A percentile compares a stretch with the other conserved stretches of the same genome.
These are phyloP conservation scores for Syngnathus scovelli DNA, from an alignment of 2,113 vertebrate species.

Conservation along the genomic window DNA sequence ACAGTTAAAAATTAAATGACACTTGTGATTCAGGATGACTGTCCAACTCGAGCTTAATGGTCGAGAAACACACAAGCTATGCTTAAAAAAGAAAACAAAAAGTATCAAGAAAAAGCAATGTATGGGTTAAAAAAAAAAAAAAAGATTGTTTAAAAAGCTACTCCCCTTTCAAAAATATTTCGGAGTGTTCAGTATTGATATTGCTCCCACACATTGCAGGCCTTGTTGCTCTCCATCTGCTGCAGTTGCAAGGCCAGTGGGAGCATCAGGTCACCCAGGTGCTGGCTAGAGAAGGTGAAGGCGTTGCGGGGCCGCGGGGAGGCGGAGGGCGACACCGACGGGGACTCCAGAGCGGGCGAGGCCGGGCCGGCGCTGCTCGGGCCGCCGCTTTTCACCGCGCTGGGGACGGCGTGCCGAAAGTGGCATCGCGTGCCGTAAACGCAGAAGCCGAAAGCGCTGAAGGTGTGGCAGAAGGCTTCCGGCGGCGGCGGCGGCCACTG, in stretches of 20 bases:
- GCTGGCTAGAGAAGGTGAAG: slow-evolving; percentile 71
- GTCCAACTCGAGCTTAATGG: slow-evolving; percentile 8
- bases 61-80: slow-evolving; percentile 18
- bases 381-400: slow-evolving; percentile 23
- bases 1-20: slow-evolving; percentile 37
- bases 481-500: no score
- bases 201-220: slow-evolving; percentile 40
- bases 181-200: slow-evolving; percentile 6
- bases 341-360: slow-evolving; percentile 20
- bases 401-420: slow-evolving; percentile 70
- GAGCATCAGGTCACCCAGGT: slow-evolving; percentile 69
- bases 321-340: slow-evolving; percentile 40
- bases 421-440: slow-evolving; percentile 72
- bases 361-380: slow-evolving; percentile 21
- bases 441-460: slow-evolving; percentile 71
- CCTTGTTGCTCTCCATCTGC: slow-evolving; percentile 60
- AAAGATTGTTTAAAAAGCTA: not conserved
- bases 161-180: not conserved
- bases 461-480: slow-evolving; percentile 67
- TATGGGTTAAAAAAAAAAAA: not conserved
- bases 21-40: not conserved
- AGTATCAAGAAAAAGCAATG: not conserved
- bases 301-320: slow-evolving; percentile 61
- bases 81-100: not conserved
- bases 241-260: slow-evolving; percentile 69